Evolutionary conservation across 2,113 vertebrate genomes (phyloP), one percentile per base, ranked within the genome.

Genomic region (Nothocercus nigrocapillus): DNA sequence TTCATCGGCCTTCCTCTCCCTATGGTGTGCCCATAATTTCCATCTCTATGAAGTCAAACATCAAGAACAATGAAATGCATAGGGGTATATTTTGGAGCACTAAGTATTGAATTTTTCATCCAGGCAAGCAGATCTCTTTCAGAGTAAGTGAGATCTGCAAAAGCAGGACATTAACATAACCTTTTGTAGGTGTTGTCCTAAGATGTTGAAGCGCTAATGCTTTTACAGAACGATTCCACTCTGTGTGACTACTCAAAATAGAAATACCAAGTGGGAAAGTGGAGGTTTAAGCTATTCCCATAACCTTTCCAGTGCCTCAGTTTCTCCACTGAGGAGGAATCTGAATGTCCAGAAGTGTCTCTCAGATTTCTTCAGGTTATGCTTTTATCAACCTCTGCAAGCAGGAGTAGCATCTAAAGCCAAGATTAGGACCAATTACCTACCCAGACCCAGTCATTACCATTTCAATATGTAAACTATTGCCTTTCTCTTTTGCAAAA

Each of bases 41-140:
- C 90, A 89, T 96, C 77, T 92, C 80, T 87, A 40, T 89, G 88
- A 90, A 95, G 66, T 20, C 62, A 75, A 40, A 53, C 68, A 62
- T 78, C 70, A 76, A 76, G 32, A 89, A 95, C 81, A 95, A 85
- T 77, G 47, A 86, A 86, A 96, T 73, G 62, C 80, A 82, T 69
- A 51, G n/a, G 66, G 36, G 11, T 87, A 73, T 88, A 90, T 95
- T 96, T 96, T 73, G 47, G 92, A 92, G 81, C 82, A 69, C 27
- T 64, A 92, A 89, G 80, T 86, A 88, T 58, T 90, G n/a, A 90
- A 88, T 95, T 94, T 93, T 93, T 32, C 32, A 95, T 69, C 69
- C 62, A 59, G 77, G 20, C 44, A 68, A 82, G 61, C 7, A 69
- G 30, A 5, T 90, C 58, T 88, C 58, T 58, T 28, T 58, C 61